Evolutionary conservation across 2,797 vertebrate genomes (phyloP).

Genomic region (Helostoma temminkii): DNA sequence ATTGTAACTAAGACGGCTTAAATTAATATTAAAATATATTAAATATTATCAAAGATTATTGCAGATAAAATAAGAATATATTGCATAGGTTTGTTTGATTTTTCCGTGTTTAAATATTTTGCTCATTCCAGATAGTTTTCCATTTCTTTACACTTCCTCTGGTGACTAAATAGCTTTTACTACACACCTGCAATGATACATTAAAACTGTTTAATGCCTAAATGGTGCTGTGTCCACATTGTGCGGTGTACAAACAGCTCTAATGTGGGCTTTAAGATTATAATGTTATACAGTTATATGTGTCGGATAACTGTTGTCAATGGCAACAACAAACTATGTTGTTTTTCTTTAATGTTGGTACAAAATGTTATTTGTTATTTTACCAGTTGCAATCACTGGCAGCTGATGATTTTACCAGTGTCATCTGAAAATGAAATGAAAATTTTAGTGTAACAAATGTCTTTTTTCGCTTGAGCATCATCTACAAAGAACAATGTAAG

Average conservation of each 20-base stretch:
- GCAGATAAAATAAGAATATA: too few species aligned
- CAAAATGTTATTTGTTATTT: neutral
- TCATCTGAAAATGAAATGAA: conserved; percentile 2
- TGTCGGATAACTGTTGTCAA: too few species aligned
- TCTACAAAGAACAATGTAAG: neutral
- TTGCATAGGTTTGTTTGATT: too few species aligned
- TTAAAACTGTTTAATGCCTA: neutral
- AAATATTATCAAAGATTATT: too few species aligned
- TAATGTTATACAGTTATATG: too few species aligned
- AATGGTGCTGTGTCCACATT: neutral
- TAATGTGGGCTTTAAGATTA: neutral
- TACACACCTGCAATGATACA: neutral
- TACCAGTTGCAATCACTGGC: neutral
- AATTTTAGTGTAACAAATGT: neutral
- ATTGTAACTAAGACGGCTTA: neutral
- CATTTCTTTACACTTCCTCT: neutral
- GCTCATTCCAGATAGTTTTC: too few species aligned
- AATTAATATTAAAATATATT: neutral
- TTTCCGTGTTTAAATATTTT: too few species aligned
- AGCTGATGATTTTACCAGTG: neutral
- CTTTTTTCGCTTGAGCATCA: neutral
- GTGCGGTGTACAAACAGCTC: neutral
- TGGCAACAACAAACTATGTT: neutral
- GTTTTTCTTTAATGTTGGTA: neutral
- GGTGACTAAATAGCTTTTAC: neutral